phyloP scores from a whole-genome alignment of 2,888 invertebrate species.

The Perizoma affinitatum region DNA sequence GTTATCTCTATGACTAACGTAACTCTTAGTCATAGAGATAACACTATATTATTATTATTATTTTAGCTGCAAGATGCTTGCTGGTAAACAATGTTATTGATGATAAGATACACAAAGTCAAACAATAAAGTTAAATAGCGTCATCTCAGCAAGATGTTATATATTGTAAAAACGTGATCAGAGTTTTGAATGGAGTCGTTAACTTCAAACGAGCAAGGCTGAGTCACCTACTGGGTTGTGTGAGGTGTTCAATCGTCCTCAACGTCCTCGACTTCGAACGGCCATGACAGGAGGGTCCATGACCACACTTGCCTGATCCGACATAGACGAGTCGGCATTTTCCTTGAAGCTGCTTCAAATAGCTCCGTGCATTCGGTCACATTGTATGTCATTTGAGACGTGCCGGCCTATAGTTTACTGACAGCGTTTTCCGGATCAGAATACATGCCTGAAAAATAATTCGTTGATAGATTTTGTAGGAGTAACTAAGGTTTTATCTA shows the following conservation, averaged over 20 bases:
- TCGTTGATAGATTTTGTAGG: background rate
- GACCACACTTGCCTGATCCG: constrained; percentile 48
- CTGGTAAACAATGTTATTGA: background rate
- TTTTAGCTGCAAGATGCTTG: background rate
- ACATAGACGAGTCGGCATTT: constrained; percentile 45
- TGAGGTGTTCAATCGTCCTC: constrained; percentile 44
- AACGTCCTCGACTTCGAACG: constrained; percentile 58
- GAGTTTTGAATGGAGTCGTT: constrained; percentile 45
- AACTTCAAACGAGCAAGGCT: constrained; percentile 53
- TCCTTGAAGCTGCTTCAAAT: constrained; percentile 44
- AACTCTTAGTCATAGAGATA: too few species aligned
- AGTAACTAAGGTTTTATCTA: background rate
- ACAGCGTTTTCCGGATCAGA: constrained; percentile 27
- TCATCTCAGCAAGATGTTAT: constrained; percentile 31
- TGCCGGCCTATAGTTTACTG: constrained; percentile 27
- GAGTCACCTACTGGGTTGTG: constrained; percentile 41
- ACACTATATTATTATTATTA: too few species aligned
- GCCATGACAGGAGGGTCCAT: constrained; percentile 47
- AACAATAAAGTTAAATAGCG: constrained; percentile 18
- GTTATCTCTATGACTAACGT: constrained; percentile 8
- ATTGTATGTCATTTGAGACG: constrained; percentile 23
- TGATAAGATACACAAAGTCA: constrained; percentile 18
- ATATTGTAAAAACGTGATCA: constrained; percentile 47
- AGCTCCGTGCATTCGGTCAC: constrained; percentile 31
- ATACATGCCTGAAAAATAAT: background rate